Conservation (phyloP, 2,113 vertebrate genomes). For the Porphyrio hochstetteri region DNA sequence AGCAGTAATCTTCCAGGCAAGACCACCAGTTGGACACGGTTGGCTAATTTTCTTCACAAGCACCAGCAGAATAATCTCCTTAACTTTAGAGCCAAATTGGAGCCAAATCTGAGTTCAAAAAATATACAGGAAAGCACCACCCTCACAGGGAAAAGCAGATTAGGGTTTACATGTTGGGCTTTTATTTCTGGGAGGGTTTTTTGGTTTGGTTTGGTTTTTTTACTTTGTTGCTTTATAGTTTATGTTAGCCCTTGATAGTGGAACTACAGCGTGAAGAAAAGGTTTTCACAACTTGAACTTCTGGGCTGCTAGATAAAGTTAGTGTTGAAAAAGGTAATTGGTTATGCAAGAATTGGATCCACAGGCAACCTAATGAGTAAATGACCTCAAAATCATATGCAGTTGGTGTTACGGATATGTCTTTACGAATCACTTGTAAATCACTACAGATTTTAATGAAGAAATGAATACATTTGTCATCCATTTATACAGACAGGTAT, state of each 20-base stretch:
- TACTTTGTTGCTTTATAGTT: neutral
- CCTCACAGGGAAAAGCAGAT: neutral
- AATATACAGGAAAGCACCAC: neutral
- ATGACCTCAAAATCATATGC: neutral
- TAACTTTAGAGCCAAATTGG: neutral
- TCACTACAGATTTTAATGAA: neutral
- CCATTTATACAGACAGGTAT: neutral
- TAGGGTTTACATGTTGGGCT: neutral
- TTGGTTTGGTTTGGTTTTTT: neutral
- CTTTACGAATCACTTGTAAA: conserved; percentile 14
- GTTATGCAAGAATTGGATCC: neutral
- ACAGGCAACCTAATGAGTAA: neutral
- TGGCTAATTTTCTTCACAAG: neutral
- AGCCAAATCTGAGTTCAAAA: neutral
- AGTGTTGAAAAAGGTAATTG: neutral
- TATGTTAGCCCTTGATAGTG: neutral
- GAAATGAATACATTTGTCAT: neutral
- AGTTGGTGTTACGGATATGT: neutral
- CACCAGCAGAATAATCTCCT: neutral
- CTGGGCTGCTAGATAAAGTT: neutral
- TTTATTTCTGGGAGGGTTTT: no score
- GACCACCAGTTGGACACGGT: neutral
- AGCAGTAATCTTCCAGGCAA: neutral
- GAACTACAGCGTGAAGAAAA: neutral
- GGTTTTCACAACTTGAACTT: neutral